These are phyloP conservation scores for Neosilurus hyrtlii DNA, from an alignment of 2,797 vertebrate species.

Conservation along the genomic window DNA sequence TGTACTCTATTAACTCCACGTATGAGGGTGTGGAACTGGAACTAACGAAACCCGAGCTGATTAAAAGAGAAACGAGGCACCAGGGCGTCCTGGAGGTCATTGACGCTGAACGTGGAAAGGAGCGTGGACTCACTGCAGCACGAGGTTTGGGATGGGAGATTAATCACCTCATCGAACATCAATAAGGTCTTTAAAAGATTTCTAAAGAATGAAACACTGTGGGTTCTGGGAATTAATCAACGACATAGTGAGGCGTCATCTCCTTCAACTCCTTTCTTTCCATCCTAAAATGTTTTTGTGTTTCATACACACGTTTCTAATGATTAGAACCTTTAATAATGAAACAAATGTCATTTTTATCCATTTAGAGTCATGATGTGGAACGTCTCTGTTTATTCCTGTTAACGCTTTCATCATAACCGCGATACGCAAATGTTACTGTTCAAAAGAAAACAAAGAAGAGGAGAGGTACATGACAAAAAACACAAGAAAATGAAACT, in stretches of 20 bases:
- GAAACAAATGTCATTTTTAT: background rate
- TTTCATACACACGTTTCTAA: background rate
- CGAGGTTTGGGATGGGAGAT: background rate
- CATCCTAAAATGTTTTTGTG: background rate
- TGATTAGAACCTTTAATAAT: background rate
- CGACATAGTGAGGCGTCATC: background rate
- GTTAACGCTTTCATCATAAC: too few relatives aligned
- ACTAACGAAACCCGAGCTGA: slow-evolving; percentile 4
- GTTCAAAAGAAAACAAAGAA: too few relatives aligned
- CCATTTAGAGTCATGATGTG: background rate
- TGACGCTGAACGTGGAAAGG: background rate
- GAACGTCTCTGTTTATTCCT: background rate
- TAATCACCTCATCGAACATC: background rate
- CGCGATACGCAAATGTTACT: too few relatives aligned
- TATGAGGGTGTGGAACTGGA: background rate
- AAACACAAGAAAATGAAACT: too few relatives aligned
- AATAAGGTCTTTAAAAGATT: background rate
- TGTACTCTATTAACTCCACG: background rate
- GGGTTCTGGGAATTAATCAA: background rate
- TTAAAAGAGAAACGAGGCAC: background rate
- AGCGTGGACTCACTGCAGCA: background rate
- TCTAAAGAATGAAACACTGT: background rate
- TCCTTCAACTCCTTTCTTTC: background rate
- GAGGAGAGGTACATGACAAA: too few relatives aligned
- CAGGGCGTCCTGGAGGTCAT: background rate